Evolutionary conservation across 2,113 vertebrate genomes (phyloP), one percentile per base, ranked within the genome.

Genomic region (Loxodonta africana): DNA sequence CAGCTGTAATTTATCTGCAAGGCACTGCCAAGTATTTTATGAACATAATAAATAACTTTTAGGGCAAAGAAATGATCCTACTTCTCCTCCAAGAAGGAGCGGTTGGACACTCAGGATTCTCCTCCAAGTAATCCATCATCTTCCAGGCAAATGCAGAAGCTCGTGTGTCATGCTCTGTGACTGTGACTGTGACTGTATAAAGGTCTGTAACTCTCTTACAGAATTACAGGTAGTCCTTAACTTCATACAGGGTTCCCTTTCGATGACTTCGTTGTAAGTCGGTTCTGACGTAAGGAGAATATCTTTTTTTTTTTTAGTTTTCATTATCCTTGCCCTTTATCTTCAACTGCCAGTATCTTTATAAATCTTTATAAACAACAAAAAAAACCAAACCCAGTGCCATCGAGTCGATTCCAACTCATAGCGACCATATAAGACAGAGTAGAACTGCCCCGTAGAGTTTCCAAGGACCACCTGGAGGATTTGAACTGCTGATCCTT

Each of bases 31-130:
- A 44, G 48, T 25, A 53, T 86, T 62, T 82, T 71, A 48, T 69
- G 86, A 78, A 63, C 53, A 28, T 91, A 84, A 84, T 77, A 73
- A 94, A 88, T 80, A 88, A 74, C 78, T 89, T 83, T 69, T 1
- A 4, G 71, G 67, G 37, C 69, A 67, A 37, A 78, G 63, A 76
- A 86, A n/a, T 0, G 5, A 57, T 62, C 46, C 14, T 23, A 9
- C 73, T 2, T 62, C 57, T 86, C 94, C 85, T 74, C 53, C 9
- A 63, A 71, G 93, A 82, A 88, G 46, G 17, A 57, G 21, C 11
- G 4, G 46, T 5, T 33, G 44, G 5, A 65, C 11, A 10, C 51
- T 25, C 14, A 0, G 14, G 0, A 4, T 46, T 53, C 33, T 21
- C 44, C 46, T 88, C 25, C 20, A 62, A 48, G 17, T 9, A 1